Percentiles rank a stretch among this genome's conserved stretches.
Conservation (phyloP, 1,140 invertebrate species). For the Drosophila serrata region DNA sequence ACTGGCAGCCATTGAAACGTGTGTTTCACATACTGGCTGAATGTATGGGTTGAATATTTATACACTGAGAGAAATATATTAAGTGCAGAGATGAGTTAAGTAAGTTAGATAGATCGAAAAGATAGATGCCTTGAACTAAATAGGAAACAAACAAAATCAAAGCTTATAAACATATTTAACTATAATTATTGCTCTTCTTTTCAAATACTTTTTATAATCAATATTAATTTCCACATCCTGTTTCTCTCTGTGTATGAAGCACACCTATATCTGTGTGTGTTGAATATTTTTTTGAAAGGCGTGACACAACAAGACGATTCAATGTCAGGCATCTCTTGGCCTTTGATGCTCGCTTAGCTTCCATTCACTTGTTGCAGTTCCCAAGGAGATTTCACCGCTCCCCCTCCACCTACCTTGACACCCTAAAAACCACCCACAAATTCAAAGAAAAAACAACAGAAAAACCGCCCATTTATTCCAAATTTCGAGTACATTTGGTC, state of each 20-base stretch:
- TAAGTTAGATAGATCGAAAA: background rate
- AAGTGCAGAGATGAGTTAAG: background rate
- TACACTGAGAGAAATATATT: slow-evolving; percentile 1
- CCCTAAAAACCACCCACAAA: slow-evolving; percentile 1
- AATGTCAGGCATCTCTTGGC: slow-evolving; percentile 66
- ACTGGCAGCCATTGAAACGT: slow-evolving; percentile 30
- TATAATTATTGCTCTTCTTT: no score
- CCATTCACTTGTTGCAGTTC: slow-evolving; percentile 79
- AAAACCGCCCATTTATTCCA: slow-evolving; percentile 38
- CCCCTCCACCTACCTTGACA: background rate
- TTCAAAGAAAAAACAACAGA: slow-evolving; percentile 7
- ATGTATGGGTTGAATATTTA: slow-evolving; percentile 1
- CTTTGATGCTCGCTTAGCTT: slow-evolving; percentile 70
- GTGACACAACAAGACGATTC: slow-evolving; percentile 68
- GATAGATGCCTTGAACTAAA: background rate
- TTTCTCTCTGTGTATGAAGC: background rate
- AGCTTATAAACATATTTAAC: no score
- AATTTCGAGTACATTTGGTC: slow-evolving; percentile 67
- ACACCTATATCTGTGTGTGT: background rate
- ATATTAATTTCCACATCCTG: no score
- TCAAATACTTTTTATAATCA: no score
- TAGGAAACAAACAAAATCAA: background rate
- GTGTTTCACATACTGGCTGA: slow-evolving; percentile 12
- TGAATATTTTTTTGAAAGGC: slow-evolving; percentile 32
- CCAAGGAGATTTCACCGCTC: slow-evolving; percentile 17